Evolutionary conservation across 2,113 vertebrate genomes (phyloP), one percentile per base, ranked within the genome.

Genomic region (Myodes glareolus): DNA sequence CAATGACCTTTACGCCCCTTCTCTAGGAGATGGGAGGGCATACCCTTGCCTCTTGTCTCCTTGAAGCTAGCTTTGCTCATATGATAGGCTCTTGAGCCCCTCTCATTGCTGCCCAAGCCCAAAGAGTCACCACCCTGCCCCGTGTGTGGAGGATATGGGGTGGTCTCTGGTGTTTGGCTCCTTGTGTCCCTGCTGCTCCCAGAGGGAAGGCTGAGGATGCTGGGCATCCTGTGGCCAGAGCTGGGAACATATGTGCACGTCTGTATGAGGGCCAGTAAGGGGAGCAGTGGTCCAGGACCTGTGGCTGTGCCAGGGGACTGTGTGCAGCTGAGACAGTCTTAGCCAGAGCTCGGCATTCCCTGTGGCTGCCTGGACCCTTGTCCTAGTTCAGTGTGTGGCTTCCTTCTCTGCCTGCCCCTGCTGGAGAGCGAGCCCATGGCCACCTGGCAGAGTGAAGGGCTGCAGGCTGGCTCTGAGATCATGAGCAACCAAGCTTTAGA

Each of bases 301-400:
- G 47, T 0, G 3, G 23, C 47, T 0, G 7, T 42, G 65, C 4
- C 4, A 1, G 23, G 55, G 12, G 11, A 14, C 3, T 1, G 1
- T 29, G 5, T 5, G 61, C 19, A 58, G 63, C 25, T 4, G 2
- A n/a, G 36, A 13, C 16, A 1, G 45, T 50, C 58, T 10, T 4
- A 52, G 58, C 29, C 13, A 7, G 42, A 8, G 77, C 25, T 2
- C 7, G 14, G n/a, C 1, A 0, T 47, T 61, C 31, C 0, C 70
- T 1, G 21, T 0, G 63, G 61, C 61, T n/a, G 17, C 39, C 39
- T 82, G 47, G 36, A 45, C 31, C 6, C 78, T 50, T 4, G 14
- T 36, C 61, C 19, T 23, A 61, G 82, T 3, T 14, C 63, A 58
- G 50, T 12, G 1, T 52, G 23, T 16, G 14, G 68, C 68, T 85